These are phyloP conservation scores for Drosophila pachea DNA, from an alignment of 1,140 invertebrate genomes.

Conservation along the genomic window DNA sequence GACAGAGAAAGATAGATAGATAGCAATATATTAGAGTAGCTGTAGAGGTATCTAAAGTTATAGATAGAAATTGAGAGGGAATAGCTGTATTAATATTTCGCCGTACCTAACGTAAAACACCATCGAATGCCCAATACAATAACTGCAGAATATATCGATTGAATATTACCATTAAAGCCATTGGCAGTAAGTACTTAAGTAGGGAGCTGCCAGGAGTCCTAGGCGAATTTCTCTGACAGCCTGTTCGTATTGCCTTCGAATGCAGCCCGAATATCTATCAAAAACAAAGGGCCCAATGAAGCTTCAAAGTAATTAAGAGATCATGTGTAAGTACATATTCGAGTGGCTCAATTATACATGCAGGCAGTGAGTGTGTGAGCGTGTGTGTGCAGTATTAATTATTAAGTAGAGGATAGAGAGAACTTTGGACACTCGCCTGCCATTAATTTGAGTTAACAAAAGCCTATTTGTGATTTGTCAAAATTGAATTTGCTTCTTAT, in stretches of 20 bases:
- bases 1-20: too few species aligned
- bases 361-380: slow-evolving; percentile 5
- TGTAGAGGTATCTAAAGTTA: too few species aligned
- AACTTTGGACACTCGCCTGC: slow-evolving; percentile 22
- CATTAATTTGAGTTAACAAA: slow-evolving; percentile 73
- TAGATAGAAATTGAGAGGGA: too few species aligned
- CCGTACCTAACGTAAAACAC: too few species aligned
- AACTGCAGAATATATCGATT: too few species aligned
- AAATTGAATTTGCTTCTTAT: slow-evolving; percentile 73
- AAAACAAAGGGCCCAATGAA: slow-evolving; percentile 43
- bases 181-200: too few species aligned
- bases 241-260: slow-evolving; percentile 20
- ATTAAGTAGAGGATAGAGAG: slow-evolving; percentile 47
- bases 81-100: too few species aligned
- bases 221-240: too few species aligned
- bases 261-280: slow-evolving; percentile 29
- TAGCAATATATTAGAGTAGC: too few species aligned
- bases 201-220: too few species aligned
- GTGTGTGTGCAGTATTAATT: slow-evolving; percentile 58
- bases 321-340: slow-evolving; percentile 46
- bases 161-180: too few species aligned
- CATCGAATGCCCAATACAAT: too few species aligned
- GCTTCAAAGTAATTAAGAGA: slow-evolving; percentile 61
- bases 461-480: slow-evolving; percentile 75
- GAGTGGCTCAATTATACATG: slow-evolving; percentile 17